Evolutionary conservation across 2,113 vertebrate genomes (phyloP).

Genomic region (Chionodraco myersi): DNA sequence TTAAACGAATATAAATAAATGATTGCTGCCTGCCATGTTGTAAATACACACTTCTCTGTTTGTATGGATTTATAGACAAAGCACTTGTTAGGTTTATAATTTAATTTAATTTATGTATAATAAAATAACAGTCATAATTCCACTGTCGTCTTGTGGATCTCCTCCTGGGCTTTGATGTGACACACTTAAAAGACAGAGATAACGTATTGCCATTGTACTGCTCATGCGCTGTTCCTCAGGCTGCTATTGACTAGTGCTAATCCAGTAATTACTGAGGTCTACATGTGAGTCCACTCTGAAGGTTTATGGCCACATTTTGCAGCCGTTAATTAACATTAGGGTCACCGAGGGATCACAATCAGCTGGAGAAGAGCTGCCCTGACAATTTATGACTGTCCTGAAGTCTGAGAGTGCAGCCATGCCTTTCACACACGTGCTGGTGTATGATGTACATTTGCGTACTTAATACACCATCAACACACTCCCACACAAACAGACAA

Average conservation of each 20-base stretch:
- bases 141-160: neutral
- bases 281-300: conserved; percentile 62
- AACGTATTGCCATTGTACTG: conserved; percentile 8
- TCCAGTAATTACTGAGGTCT: conserved; percentile 80
- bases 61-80: neutral
- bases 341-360: conserved; percentile 73
- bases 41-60: neutral
- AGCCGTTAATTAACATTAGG: conserved; percentile 80
- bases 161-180: neutral
- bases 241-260: conserved; percentile 75
- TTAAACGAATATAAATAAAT: neutral
- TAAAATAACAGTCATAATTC: conserved; percentile 2
- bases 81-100: neutral
- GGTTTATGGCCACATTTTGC: conserved; percentile 78
- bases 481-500: conserved; percentile 14
- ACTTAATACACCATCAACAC: conserved; percentile 1
- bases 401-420: conserved; percentile 58
- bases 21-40: neutral
- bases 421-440: conserved; percentile 34
- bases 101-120: neutral
- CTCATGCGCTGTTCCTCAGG: conserved; percentile 34
- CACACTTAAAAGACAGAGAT: conserved; percentile 16
- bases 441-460: conserved; percentile 31
- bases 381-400: conserved; percentile 71
- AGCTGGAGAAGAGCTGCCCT: conserved; percentile 62